Evolutionary conservation across 2,113 vertebrate genomes (phyloP).

Genomic region (Erpornis zantholeuca): DNA sequence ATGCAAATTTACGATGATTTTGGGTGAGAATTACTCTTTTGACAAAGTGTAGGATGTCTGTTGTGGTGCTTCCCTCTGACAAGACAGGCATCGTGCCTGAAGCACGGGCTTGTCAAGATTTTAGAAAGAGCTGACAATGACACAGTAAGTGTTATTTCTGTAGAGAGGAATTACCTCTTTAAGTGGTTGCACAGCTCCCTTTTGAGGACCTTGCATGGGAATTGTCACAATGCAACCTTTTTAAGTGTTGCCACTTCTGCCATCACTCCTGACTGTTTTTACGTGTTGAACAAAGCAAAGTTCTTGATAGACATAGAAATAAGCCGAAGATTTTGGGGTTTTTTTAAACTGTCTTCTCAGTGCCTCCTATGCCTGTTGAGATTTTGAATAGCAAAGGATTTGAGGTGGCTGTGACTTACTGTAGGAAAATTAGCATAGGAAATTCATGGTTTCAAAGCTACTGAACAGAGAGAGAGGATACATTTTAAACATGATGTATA

Average conservation of each 20-base stretch:
- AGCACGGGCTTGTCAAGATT: constrained; percentile 53
- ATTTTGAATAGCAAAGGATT: not conserved
- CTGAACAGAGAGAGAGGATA: not conserved
- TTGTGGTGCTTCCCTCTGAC: constrained; percentile 54
- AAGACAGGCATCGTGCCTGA: constrained; percentile 36
- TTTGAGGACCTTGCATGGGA: constrained; percentile 2
- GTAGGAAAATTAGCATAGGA: not conserved
- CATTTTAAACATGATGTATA: not conserved
- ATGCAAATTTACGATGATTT: constrained; percentile 51
- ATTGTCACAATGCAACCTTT: not conserved
- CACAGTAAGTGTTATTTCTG: constrained; percentile 42
- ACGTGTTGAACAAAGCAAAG: not conserved
- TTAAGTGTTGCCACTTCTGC: not conserved
- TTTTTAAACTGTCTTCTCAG: not conserved
- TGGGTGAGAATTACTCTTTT: constrained; percentile 60
- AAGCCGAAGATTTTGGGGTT: not conserved
- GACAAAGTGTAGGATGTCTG: constrained; percentile 62
- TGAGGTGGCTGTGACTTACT: not conserved
- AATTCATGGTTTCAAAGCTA: not conserved
- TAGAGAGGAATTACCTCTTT: not conserved
- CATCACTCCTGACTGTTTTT: not conserved
- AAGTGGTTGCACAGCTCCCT: not conserved
- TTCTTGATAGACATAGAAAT: not conserved
- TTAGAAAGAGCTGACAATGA: constrained; percentile 49
- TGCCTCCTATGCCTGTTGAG: not conserved